Evolutionary conservation across 2,888 invertebrate genomes (phyloP), one percentile per base, ranked within the genome.

Genomic region (Microdon myrmicae): DNA sequence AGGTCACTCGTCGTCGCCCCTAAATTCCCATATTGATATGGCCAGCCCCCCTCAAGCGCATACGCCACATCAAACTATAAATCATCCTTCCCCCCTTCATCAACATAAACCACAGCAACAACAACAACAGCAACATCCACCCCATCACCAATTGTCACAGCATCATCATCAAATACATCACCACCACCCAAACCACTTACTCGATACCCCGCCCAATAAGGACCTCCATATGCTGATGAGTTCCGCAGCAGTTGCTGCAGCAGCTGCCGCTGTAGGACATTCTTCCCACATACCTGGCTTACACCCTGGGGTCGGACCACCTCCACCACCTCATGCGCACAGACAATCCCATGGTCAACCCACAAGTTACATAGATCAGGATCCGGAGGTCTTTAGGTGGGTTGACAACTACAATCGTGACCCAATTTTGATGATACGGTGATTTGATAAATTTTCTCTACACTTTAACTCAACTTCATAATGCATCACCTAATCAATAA

Each of bases 371-470:
- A 49, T 68, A 38, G 76, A 78, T 28, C 76, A 76, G 55, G 79
- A 80, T 72, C 76, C 77, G n/a, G 80, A 80, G 69, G 75, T 79
- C 38, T 80, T 80, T 68, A 74, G 80, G 80, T 79, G 72, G 72
- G 72, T 72, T 68, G 68, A 71, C 69, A 70, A 67, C 69, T 68
- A 69, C 69, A 71, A 69, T 61, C 67, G 70, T 59, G 69, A 72
- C 67, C 69, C 71, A 55, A 71, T 71, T 37, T 71, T 72, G 41
- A 70, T 70, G 48, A 72, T 72, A 71, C 71, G 73, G 73, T 73
- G 71, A 72, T 70, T 71, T 68, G 49, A 58, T 48, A 31, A 3
- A 9, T 3, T 19, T 19, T 22, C 5, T 23, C 9, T 23, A 19
- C 20, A 37, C 10, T 12, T 3, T 13, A 4, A 20, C 22, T 34